Percentiles rank a stretch among this genome's conserved stretches.
These are phyloP conservation scores for Gonioctena quinquepunctata DNA, from an alignment of 1,140 invertebrate genomes.

Conservation along the genomic window DNA sequence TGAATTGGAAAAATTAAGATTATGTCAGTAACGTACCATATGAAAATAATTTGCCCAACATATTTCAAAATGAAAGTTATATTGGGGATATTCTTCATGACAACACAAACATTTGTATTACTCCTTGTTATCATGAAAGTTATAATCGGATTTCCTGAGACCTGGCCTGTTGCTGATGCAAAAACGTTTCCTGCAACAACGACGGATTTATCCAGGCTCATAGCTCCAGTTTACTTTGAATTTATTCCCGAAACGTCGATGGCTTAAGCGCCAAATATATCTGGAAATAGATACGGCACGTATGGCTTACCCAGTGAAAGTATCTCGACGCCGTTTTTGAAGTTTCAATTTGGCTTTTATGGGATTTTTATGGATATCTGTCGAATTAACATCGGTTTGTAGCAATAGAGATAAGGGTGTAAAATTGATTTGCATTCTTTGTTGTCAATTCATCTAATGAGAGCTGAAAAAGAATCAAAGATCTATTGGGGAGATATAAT, in stretches of 20 bases:
- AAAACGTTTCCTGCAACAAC: constrained; percentile 17
- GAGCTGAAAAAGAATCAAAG: too few relatives aligned
- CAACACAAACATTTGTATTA: too few relatives aligned
- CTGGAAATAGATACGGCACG: constrained; percentile 24
- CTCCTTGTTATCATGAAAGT: too few relatives aligned
- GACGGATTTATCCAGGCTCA: constrained; percentile 23
- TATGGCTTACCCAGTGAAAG: constrained; percentile 11
- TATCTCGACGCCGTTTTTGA: constrained; percentile 21
- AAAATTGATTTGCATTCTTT: not conserved
- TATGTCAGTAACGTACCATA: too few relatives aligned
- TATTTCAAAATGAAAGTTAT: too few relatives aligned
- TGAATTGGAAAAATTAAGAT: too few relatives aligned
- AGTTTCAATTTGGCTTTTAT: constrained; percentile 28
- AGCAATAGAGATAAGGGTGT: not conserved
- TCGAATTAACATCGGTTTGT: constrained; percentile 10
- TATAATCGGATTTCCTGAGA: too few relatives aligned
- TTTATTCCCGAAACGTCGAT: constrained; percentile 28
- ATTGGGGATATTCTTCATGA: too few relatives aligned
- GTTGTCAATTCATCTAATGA: not conserved
- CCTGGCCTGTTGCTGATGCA: not conserved
- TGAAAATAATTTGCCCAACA: too few relatives aligned
- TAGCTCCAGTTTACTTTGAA: constrained; percentile 25
- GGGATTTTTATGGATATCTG: constrained; percentile 6
- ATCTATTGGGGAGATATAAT: too few relatives aligned
- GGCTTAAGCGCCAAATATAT: constrained; percentile 22